Conservation (phyloP, 2,113 vertebrate species). For the Upupa epops region DNA sequence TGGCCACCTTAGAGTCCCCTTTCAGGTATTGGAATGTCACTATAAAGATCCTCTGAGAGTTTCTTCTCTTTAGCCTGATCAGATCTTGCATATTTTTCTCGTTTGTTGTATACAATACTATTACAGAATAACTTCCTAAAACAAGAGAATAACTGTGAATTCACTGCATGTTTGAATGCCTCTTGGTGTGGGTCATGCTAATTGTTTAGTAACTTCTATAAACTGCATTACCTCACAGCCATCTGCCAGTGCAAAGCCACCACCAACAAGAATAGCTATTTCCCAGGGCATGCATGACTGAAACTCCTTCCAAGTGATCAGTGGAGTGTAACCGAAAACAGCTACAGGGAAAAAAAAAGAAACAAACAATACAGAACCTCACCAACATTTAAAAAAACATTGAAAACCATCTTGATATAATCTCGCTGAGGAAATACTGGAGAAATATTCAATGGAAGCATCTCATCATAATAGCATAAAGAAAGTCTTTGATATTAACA, state of each 20-base stretch:
- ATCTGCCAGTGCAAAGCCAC: constrained; percentile 92
- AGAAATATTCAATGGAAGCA: background rate
- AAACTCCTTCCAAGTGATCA: constrained; percentile 94
- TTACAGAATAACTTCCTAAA: background rate
- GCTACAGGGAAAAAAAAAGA: constrained; percentile 58
- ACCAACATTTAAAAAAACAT: background rate
- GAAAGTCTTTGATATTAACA: background rate
- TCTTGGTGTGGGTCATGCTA: background rate
- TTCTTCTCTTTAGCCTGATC: too few species aligned
- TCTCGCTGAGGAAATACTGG: background rate
- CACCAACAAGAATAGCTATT: constrained; percentile 89
- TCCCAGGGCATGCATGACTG: constrained; percentile 94
- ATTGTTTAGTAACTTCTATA: constrained; percentile 39
- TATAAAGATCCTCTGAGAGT: too few species aligned
- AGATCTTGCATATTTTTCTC: fast-evolving
- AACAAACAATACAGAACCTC: background rate
- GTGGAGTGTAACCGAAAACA: constrained; percentile 73
- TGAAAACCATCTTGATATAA: background rate
- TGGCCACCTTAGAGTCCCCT: too few species aligned
- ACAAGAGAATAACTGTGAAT: background rate
- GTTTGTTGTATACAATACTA: background rate
- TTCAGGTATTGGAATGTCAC: too few species aligned
- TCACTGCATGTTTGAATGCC: background rate
- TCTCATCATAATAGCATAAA: background rate
- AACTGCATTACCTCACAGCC: constrained; percentile 84